These are phyloP conservation scores for Diorhabda sublineata DNA, from an alignment of 1,140 invertebrate species.

Conservation along the genomic window DNA sequence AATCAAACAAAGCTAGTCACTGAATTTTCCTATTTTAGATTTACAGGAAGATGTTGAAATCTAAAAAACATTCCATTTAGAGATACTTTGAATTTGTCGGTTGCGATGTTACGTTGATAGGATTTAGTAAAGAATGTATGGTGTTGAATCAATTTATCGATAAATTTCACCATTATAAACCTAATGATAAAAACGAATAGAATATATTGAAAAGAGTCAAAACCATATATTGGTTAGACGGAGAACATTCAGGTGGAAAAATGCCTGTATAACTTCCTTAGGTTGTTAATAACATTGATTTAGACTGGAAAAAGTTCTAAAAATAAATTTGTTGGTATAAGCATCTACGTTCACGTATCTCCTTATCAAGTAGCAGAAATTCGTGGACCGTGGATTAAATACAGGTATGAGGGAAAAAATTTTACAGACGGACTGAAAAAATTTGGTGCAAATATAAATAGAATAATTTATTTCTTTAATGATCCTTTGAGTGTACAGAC, in stretches of 20 bases:
- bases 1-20: no score
- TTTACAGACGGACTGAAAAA: constrained; percentile 64
- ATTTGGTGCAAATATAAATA: no score
- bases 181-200: constrained; percentile 48
- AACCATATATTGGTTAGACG: constrained; percentile 83
- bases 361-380: constrained; percentile 78
- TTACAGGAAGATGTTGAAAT: neutral
- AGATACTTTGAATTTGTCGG: constrained; percentile 43
- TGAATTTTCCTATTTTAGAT: no score
- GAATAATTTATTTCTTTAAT: no score
- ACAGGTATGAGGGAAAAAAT: constrained; percentile 62
- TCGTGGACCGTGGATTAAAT: constrained; percentile 72
- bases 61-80: neutral
- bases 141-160: constrained; percentile 86
- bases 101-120: constrained; percentile 61
- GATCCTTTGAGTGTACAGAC: no score
- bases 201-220: constrained; percentile 58
- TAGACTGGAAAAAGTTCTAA: neutral
- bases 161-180: constrained; percentile 71
- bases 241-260: constrained; percentile 75
- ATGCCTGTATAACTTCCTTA: constrained; percentile 77
- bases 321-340: constrained; percentile 51
- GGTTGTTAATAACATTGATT: no score
- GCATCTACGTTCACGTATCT: constrained; percentile 72
- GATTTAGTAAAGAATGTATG: constrained; percentile 89